Evolutionary conservation across 1,140 invertebrate species (phyloP), one percentile per base, ranked within the genome.

Genomic region (Ganaspis sp.): DNA sequence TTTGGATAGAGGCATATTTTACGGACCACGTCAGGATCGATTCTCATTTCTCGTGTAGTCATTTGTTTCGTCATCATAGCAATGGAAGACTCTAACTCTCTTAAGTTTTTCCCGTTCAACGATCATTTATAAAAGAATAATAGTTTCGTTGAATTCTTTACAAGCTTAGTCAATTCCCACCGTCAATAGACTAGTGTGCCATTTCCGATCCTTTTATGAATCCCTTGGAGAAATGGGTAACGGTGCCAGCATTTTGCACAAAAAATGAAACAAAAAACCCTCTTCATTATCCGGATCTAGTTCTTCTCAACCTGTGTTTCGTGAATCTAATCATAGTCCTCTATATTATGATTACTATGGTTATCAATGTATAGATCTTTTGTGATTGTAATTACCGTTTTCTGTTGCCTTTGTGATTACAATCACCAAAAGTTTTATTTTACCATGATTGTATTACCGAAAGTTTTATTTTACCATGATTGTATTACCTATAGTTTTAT

Each of bases 91-190:
- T n/a, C n/a, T n/a, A 29, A 6, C 58, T 29, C 58, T 34, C 58
- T 64, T 26, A 64, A 64, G 58, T 64, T 64, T 64, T 64, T 64
- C 58, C 17, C 45, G 45, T 64, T 64, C 23, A n/a, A 64, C 58
- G 58, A 64, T 64, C 58, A 64, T 64, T 64, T 64, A 64, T 29
- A 64, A 29, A 64, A 64, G 58, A 11, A 64, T 64, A 64, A 64
- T 64, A 64, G 58, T 64, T 64, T 64, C 58, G 23, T 34, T 64
- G 58, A 64, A 64, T 64, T 64, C 58, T 29, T 64, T 29, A 26
- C 23, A 58, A 58, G 54, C 21, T 58, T 58, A 29, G 54, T 64
- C 23, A 64, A 64, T 64, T 64, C 58, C 12, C 58, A 64, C 58
- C 58, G 11, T 64, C 12, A 64, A 64, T 64, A 26, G 58, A 64